Evolutionary conservation across 1,140 invertebrate species (phyloP).

Genomic region (Lucilia cuprina): DNA sequence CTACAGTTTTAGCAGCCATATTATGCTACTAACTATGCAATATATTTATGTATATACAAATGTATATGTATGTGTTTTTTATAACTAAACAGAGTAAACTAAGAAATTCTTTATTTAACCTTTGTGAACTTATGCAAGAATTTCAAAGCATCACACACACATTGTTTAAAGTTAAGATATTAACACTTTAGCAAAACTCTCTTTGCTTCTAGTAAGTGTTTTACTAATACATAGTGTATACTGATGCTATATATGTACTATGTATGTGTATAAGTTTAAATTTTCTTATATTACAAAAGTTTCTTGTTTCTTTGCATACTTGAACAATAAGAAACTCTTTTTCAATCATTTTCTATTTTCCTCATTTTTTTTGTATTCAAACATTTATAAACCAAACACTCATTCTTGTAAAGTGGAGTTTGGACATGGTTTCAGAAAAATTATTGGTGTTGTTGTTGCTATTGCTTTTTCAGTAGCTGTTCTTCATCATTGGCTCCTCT

Average conservation of each 20-base stretch:
- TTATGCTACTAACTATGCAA: not conserved
- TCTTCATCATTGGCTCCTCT: not conserved
- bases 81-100: not conserved
- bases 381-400: slow-evolving; percentile 28
- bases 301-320: slow-evolving; percentile 2
- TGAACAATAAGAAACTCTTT: not conserved
- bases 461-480: not conserved
- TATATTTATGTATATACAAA: not conserved
- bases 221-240: not conserved
- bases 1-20: not conserved
- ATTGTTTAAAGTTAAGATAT: not conserved
- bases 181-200: not conserved
- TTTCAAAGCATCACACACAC: not conserved
- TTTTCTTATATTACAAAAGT: not conserved
- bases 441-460: not conserved
- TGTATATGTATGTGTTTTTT: not conserved
- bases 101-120: slow-evolving; percentile 6
- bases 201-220: not conserved
- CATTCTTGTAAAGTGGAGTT: not conserved
- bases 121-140: slow-evolving; percentile 4
- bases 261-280: not conserved
- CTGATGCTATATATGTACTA: not conserved
- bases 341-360: not conserved
- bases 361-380: not conserved
- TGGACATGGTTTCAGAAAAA: not conserved